Conservation (phyloP, 92 coral and sea anemone genomes). For the Parazoanthus darwini region DNA sequence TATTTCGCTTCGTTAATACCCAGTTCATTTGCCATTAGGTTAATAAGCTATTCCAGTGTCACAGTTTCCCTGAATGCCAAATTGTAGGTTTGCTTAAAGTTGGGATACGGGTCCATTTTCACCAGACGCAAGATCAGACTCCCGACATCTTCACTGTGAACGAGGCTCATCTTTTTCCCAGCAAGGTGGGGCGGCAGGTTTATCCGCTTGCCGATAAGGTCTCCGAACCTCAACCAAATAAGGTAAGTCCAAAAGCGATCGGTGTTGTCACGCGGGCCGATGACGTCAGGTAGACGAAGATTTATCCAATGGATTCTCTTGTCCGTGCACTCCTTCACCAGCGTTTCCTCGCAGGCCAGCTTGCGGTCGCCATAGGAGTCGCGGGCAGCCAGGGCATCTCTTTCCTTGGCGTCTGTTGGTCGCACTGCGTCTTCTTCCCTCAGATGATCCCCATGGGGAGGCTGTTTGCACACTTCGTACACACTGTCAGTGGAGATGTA, state of each 20-base stretch:
- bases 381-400: constrained; percentile 54
- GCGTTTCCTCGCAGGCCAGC: constrained; percentile 80
- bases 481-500: constrained; percentile 92
- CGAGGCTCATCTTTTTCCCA: constrained; percentile 76
- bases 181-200: constrained; percentile 70
- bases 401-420: constrained; percentile 63
- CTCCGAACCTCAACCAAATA: constrained; percentile 87
- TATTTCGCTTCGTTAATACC: constrained; percentile 68
- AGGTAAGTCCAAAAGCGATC: constrained; percentile 93
- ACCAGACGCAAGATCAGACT: constrained; percentile 58
- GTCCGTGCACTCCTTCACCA: constrained; percentile 62
- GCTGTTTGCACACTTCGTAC: constrained; percentile 87
- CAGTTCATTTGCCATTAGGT: constrained; percentile 66
- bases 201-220: constrained; percentile 68
- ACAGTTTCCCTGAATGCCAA: constrained; percentile 80
- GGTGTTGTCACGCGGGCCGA: constrained; percentile 97
- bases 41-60: constrained; percentile 75
- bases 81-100: constrained; percentile 79
- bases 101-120: constrained; percentile 39
- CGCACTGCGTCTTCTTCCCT: constrained; percentile 92
- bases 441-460: constrained; percentile 78
- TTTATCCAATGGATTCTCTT: constrained; percentile 68
- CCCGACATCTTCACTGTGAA: constrained; percentile 78
- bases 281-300: constrained; percentile 94
- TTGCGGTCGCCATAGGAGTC: constrained; percentile 87